Base-by-base conservation (phyloP, 1,140 invertebrate species). In the Zaprionus taronus region DNA sequence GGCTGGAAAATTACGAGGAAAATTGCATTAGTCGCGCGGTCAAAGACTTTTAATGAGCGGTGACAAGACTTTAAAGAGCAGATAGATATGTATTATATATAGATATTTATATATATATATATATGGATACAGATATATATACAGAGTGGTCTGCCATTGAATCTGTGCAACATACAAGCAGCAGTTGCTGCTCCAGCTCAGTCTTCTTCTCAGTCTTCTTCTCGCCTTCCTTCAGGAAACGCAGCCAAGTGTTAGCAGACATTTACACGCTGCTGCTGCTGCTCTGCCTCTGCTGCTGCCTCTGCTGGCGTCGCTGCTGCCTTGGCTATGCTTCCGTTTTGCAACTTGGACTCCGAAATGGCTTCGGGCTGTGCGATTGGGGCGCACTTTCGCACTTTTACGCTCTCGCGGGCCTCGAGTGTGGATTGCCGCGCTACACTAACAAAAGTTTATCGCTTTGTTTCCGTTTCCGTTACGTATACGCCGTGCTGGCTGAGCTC, bases 391-490 rank as follows among this genome's bases (percentile, higher is more conserved):
- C 79, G 79, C 84, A 89, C 84, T 87, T 78, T 90, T 79, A 72
- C 72, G 81, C 85, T 89, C 81, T 72, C 81, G 77, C 80, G 70
- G 75, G 72, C 70, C 60, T 78, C 60, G 65, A 81, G 79, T 81
- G 79, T 53, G 83, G 73, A 83, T 83, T 86, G 83, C 69, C 69
- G 73, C 57, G 61, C 65, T 73, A 76, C 79, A 79, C 79, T 86
- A 90, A 90, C 85, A 85, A 81, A 90, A 90, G 81, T 90, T 91
- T 90, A 90, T 90, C 85, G 85, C 85, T 90, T 79, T 85, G 73
- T 81, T 90, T 90, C 79, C 85, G 81, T 77, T 90, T 90, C 85
- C 85, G 85, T 84, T 80, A 77, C 77, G 72, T 81, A 72, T 72
- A 79, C 68, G 72, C 56, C 51, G 26, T 24, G 57, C 26, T 28